phyloP scores from a whole-genome alignment of 2,888 invertebrate species.

The Melieria picta region DNA sequence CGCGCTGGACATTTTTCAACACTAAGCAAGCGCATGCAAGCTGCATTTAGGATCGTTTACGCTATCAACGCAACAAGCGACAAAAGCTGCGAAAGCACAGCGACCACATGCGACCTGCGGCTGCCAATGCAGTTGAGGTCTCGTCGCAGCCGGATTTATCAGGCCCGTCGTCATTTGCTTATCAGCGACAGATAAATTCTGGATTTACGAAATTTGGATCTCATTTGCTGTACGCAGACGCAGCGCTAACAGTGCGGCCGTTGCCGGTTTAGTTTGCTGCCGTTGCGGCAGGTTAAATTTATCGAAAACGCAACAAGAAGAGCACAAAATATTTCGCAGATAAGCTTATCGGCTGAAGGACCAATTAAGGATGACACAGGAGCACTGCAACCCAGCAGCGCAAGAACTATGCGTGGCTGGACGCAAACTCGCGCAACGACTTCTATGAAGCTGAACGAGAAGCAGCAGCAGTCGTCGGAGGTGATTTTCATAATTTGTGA shows the following conservation, averaged over 20 bases:
- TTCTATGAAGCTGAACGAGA: not conserved
- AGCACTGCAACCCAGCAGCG: not conserved
- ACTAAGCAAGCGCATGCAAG: too few species aligned
- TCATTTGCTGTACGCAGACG: too few species aligned
- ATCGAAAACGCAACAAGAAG: not conserved
- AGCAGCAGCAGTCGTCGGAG: too few species aligned
- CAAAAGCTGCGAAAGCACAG: too few species aligned
- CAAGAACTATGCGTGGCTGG: not conserved
- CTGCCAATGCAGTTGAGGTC: too few species aligned
- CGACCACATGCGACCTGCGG: too few species aligned
- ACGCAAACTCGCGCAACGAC: not conserved
- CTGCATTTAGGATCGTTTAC: not conserved
- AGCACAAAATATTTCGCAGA: constrained; percentile 10
- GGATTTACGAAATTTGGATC: constrained; percentile 2
- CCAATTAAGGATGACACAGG: constrained; percentile 2
- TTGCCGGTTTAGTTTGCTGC: not conserved
- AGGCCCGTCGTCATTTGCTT: not conserved
- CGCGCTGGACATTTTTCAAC: too few species aligned
- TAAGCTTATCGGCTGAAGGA: not conserved
- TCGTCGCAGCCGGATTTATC: too few species aligned
- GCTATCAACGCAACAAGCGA: not conserved
- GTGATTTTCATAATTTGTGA: too few species aligned
- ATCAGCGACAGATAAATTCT: constrained; percentile 4
- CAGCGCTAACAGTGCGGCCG: not conserved
- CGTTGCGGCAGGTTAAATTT: not conserved